phyloP scores from a whole-genome alignment of 37 sponge, comb jelly and placozoan genomes.

The Beroe ovata region DNA sequence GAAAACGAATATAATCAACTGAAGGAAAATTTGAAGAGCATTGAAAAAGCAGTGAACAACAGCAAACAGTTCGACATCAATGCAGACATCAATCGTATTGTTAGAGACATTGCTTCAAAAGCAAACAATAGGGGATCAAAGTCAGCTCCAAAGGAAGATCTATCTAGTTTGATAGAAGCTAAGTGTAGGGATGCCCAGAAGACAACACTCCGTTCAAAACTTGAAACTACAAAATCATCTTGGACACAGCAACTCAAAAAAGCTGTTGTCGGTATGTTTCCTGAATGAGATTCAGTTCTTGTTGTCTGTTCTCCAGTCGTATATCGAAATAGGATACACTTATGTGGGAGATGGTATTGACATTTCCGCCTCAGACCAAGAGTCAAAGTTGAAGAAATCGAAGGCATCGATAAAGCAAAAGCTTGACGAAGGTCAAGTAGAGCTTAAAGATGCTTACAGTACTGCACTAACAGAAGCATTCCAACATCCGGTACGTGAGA shows the following conservation, averaged over 20 bases:
- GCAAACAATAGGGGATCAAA: background rate
- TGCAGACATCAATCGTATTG: background rate
- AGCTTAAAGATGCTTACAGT: no score
- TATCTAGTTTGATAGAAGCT: background rate
- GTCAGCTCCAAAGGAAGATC: background rate
- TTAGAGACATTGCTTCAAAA: background rate
- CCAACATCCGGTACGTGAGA: no score
- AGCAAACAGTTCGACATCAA: background rate
- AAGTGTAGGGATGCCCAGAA: background rate
- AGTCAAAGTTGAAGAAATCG: no score
- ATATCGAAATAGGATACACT: no score
- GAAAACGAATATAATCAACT: background rate
- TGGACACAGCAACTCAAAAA: background rate
- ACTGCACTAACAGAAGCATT: no score
- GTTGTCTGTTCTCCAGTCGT: no score
- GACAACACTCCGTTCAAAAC: background rate
- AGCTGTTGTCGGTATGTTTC: background rate
- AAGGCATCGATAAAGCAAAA: no score
- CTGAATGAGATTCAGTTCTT: no score
- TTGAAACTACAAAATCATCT: background rate
- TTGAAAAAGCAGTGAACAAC: background rate
- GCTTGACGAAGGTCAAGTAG: no score
- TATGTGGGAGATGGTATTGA: no score
- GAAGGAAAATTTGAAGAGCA: background rate
- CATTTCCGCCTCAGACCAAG: no score